Base-by-base conservation (phyloP, 2,888 invertebrate species). In the Antheraea assamensis region DNA sequence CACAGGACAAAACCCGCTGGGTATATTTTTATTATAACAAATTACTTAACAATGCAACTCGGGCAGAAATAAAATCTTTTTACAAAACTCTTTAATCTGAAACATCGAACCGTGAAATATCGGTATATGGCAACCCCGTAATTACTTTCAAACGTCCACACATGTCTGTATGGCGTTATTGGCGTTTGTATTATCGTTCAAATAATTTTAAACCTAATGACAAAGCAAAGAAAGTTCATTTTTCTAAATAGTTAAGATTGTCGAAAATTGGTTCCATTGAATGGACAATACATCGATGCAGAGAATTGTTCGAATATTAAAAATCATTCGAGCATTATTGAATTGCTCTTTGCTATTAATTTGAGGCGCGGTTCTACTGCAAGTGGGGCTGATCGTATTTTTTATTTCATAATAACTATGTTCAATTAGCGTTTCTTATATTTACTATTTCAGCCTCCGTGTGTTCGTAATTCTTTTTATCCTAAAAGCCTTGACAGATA, bases 271-370 rank as follows among this genome's bases (percentile, higher is more conserved):
- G 82, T 85, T 75, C 80, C 84, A 81, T 79, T 83, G 83, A 88
- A 88, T 87, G 89, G 86, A 90, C 90, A 90, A 90, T 89, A 86
- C 88, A 85, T 86, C 81, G 85, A 79, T 75, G 83, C 82, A 81
- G 86, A 84, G 88, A 87, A 90, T 90, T 87, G 90, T 88, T 85
- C 87, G 91, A 91, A 92, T 92, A 93, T 93, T 92, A 92, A 92
- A 93, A 93, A 90, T 90, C 92, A 90, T 89, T 90, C 86, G 83
- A 92, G 92, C 92, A 91, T 91, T 90, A 91, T 90, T 88, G 87
- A 91, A 90, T 92, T 90, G 90, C 90, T 87, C 88, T 91, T 90
- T 90, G 88, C 89, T 83, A 89, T 91, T 90, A 90, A 88, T 88
- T 88, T 80, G 78, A 74, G 76, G 81, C 81, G 55, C 74, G 86